Evolutionary conservation across 2,888 invertebrate genomes (phyloP).

Genomic region (Volucella bombylans): DNA sequence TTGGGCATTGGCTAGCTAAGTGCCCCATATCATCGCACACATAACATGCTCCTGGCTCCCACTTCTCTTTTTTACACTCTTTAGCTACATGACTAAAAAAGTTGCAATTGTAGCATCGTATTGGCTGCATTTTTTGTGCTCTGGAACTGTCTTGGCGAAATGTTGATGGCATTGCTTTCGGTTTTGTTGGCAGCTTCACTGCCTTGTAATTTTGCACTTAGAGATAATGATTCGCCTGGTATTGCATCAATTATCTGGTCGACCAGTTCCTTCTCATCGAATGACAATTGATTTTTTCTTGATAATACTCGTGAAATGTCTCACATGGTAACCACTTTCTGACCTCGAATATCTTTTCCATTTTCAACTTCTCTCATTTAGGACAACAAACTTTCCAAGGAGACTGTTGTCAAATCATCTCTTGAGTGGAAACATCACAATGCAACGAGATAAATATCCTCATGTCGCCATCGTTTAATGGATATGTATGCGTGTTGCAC

Average conservation of each 20-base stretch:
- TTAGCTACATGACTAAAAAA: too few relatives aligned
- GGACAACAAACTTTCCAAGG: slow-evolving; percentile 27
- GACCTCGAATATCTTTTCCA: slow-evolving; percentile 55
- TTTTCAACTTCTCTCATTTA: slow-evolving; percentile 47
- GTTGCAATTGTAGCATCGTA: too few relatives aligned
- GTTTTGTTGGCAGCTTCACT: too few relatives aligned
- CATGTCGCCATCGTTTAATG: slow-evolving; percentile 52
- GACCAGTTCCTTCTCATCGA: slow-evolving; percentile 75
- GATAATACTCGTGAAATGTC: slow-evolving; percentile 66
- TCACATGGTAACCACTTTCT: slow-evolving; percentile 64
- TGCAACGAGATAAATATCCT: slow-evolving; percentile 49
- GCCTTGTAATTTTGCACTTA: slow-evolving; percentile 53
- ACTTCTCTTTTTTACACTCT: too few relatives aligned
- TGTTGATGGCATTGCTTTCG: too few relatives aligned
- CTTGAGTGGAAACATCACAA: slow-evolving; percentile 46
- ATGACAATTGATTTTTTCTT: slow-evolving; percentile 65
- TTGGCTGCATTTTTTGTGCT: too few relatives aligned
- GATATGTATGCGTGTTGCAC: slow-evolving; percentile 14
- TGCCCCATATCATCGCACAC: too few relatives aligned
- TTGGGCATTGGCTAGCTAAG: too few relatives aligned
- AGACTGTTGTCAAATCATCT: slow-evolving; percentile 37
- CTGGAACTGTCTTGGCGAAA: too few relatives aligned
- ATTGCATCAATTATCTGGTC: slow-evolving; percentile 70
- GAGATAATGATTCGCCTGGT: slow-evolving; percentile 26
- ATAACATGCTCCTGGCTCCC: too few relatives aligned